Base-by-base conservation (phyloP, 1,140 invertebrate genomes). In the Pachypsylla venusta region DNA sequence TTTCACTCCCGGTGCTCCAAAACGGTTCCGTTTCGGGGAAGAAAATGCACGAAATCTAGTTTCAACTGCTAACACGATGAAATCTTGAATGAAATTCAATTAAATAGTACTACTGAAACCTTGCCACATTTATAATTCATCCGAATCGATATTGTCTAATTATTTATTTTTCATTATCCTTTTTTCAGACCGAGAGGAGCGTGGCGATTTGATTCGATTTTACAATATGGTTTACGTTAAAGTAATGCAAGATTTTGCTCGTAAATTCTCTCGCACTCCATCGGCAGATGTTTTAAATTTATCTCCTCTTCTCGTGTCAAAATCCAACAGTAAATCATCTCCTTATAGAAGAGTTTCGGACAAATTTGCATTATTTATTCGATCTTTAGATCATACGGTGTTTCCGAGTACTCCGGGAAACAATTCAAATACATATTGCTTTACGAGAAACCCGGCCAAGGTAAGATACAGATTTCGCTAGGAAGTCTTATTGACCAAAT, bases 161-260 rank as follows among this genome's bases (percentile, higher is more conserved):
- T n/a, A n/a, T n/a, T n/a, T n/a, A n/a, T n/a, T n/a, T n/a, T n/a
- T n/a, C n/a, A n/a, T n/a, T n/a, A n/a, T n/a, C n/a, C n/a, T n/a
- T 35, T 35, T 35, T 35, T 35, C 30, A 35, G 30, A n/a, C n/a
- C 7, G n/a, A 57, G 81, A 81, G 59, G 77, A 80, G 63, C 75
- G 86, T 61, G 89, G 87, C 4, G 92, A 96, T 76, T 77, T 97
- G 54, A 97, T 97, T 53, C 81, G 85, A 67, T 98, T 97, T 69
- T 97, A 98, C 69, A 97, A 97, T 69, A 80, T 79, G 55, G 83
- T 91, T 35, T 94, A 88, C 72, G 85, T 94, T 22, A 81, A 80
- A 57, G 79, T 80, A 67, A 82, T 94, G 66, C 84, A 87, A 64
- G 79, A 80, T 40, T 90, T 90, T 72, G 87, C 84, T 53, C 71